Base-by-base conservation (phyloP, 1,140 invertebrate species). In the Phenacoccus solenopsis region DNA sequence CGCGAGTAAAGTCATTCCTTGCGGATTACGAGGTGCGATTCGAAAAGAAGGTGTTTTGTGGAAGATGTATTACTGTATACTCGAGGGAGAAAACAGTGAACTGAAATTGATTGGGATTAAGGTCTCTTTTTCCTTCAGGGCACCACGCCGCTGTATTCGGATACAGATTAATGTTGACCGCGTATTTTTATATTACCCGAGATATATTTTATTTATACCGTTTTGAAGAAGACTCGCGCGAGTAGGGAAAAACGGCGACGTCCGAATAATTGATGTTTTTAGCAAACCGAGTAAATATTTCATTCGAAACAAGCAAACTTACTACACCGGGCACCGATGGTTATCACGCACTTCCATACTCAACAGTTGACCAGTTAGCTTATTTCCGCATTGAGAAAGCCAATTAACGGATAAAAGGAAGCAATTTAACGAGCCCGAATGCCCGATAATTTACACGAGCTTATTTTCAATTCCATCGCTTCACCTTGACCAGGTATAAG, bases 71-170 rank as follows among this genome's bases (percentile, higher is more conserved):
- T 49, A 49, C 38, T 49, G 16, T 49, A 49, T 49, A 49, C 38
- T 49, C 38, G 20, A 49, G 38, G 38, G 38, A 49, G 13, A 49
- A n/a, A 49, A 49, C 38, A 49, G 38, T 49, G 38, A 49, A 49
- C 38, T 49, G 38, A 49, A 49, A 49, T 49, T 49, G 38, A 49
- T 49, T 49, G 38, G 38, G 38, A 49, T 49, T 49, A 49, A 49
- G 38, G 38, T 49, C 38, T n/a, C 38, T 49, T 49, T 49, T 16
- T 49, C 38, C 38, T 49, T 49, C 3, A 49, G 38, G 38, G 38
- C 12, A 49, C 38, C 38, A 49, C 38, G 16, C 38, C 16, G 16
- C 38, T 49, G n/a, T n/a, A 49, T 49, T n/a, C 38, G 38, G 38
- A 49, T 49, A 49, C 38, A 49, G 38, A 49, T 49, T 49, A 49